Conservation (phyloP, 2,113 vertebrate genomes). For the Etia nguti region DNA sequence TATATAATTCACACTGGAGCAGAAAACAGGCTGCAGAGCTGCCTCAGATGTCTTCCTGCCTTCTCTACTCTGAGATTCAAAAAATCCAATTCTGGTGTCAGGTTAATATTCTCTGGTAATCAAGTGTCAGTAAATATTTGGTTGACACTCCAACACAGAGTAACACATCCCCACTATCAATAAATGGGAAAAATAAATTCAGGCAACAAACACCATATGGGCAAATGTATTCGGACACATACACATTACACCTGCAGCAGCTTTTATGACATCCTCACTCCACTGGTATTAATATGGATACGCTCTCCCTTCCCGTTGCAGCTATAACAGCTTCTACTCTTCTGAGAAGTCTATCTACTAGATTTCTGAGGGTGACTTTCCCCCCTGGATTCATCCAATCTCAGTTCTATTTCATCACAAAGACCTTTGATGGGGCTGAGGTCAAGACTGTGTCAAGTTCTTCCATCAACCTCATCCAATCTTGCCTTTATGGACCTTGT, state of each 20-base stretch:
- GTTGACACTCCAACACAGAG: neutral
- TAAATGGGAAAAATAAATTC: neutral
- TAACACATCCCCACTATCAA: neutral
- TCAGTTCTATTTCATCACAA: neutral
- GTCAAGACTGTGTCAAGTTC: neutral
- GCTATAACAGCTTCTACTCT: neutral
- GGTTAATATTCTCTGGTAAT: neutral
- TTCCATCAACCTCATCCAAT: neutral
- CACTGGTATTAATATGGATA: neutral
- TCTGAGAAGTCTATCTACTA: neutral
- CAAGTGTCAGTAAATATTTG: neutral
- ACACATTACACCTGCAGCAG: neutral
- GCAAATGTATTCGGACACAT: neutral
- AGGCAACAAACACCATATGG: neutral
- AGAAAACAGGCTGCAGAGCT: neutral
- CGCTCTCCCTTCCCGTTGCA: fast-evolving
- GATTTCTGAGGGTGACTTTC: neutral
- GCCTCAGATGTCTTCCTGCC: neutral
- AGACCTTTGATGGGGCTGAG: neutral
- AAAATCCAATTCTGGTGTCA: neutral
- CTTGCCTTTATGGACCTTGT: neutral
- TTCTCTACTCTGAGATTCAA: neutral
- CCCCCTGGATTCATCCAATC: neutral
- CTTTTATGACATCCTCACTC: neutral
- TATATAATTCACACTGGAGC: too few species aligned